Conservation (phyloP, 1,140 invertebrate genomes). For the Pseudomyrmex pallidus region DNA sequence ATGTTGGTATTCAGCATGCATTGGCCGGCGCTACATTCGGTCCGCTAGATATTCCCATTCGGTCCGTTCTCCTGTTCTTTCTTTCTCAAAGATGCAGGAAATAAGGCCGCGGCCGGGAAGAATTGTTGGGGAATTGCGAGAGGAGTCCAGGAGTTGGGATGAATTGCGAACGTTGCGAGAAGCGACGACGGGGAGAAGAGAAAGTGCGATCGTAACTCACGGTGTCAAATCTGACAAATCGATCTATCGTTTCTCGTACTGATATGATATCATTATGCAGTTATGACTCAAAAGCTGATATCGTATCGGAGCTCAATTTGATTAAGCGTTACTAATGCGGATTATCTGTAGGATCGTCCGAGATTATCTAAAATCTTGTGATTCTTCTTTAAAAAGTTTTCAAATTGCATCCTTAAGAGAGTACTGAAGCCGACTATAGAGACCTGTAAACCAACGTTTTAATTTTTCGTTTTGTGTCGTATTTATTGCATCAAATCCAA, state of each 20-base stretch:
- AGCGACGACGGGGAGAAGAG: too few species aligned
- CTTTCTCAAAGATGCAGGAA: conserved; percentile 11
- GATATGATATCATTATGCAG: conserved; percentile 48
- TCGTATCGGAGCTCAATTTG: conserved; percentile 25
- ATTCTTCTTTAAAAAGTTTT: background rate
- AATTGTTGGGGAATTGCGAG: conserved; percentile 33
- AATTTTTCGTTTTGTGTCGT: too few species aligned
- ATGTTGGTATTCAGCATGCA: conserved; percentile 74
- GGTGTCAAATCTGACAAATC: conserved; percentile 51
- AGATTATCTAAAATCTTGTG: background rate
- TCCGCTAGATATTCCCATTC: conserved; percentile 32
- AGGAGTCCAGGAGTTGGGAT: conserved; percentile 19
- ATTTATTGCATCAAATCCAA: too few species aligned
- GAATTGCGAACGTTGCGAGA: conserved; percentile 22
- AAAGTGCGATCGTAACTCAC: conserved; percentile 36
- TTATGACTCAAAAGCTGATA: conserved; percentile 35
- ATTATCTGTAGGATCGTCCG: background rate
- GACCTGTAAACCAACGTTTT: too few species aligned
- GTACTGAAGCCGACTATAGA: too few species aligned
- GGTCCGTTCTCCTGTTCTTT: conserved; percentile 37
- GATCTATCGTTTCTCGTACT: conserved; percentile 35
- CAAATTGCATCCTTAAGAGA: conserved; percentile 17
- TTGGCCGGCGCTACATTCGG: conserved; percentile 66
- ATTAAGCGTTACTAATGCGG: conserved; percentile 13
- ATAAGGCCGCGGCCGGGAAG: conserved; percentile 45